These are phyloP conservation scores for Ochropleura plecta DNA, from an alignment of 2,888 invertebrate species.

Conservation along the genomic window DNA sequence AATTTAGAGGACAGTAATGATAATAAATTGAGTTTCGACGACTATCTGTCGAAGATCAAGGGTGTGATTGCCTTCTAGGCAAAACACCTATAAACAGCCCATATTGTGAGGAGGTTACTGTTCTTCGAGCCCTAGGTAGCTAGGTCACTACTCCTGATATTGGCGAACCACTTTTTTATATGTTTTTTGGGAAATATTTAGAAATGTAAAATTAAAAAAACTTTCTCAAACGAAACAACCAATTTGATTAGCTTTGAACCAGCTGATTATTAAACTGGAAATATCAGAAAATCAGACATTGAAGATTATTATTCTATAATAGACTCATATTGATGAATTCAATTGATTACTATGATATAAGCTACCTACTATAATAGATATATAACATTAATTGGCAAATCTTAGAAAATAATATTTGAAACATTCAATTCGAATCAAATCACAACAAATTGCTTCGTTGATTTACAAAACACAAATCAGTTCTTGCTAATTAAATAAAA, in stretches of 20 bases:
- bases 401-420: neutral
- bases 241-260: neutral
- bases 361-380: neutral
- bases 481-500: neutral
- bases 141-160: too few species aligned
- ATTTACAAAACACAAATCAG: neutral
- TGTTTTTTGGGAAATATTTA: too few species aligned
- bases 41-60: too few species aligned
- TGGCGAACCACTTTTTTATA: too few species aligned
- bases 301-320: neutral
- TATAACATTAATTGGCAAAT: constrained; percentile 3
- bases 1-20: neutral
- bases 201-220: neutral
- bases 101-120: too few species aligned
- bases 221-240: neutral
- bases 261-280: constrained; percentile 2
- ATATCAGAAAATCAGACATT: constrained; percentile 8
- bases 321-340: constrained; percentile 10
- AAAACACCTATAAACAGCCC: too few species aligned
- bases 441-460: neutral
- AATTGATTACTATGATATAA: neutral
- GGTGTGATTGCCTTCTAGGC: too few species aligned
- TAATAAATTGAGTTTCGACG: neutral
- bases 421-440: constrained; percentile 4
- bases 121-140: too few species aligned